Percentiles rank a stretch among this genome's conserved stretches.
Conservation (phyloP, 2,797 vertebrate species). For the Paratrypauchen microcephalus region DNA sequence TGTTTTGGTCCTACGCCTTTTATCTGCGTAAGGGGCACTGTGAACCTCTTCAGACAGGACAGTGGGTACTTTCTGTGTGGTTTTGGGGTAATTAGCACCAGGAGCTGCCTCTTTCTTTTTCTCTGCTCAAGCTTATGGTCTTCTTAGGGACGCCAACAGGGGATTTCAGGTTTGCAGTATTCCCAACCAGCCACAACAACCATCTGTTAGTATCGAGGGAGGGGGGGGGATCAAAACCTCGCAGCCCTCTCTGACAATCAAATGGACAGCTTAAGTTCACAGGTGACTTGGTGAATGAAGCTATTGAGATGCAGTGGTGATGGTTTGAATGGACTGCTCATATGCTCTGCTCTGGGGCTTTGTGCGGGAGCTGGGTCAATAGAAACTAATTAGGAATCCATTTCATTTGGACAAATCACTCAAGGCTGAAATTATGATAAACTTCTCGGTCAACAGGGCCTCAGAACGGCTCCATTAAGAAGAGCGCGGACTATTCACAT, state of each 20-base stretch:
- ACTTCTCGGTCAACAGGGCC: conserved; percentile 14
- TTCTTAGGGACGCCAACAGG: conserved; percentile 97
- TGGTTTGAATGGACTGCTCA: conserved; percentile 67
- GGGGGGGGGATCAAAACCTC: conserved; percentile 90
- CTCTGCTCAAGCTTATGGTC: conserved; percentile 98
- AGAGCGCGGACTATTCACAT: not conserved
- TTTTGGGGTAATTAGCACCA: conserved; percentile 99
- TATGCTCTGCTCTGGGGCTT: conserved; percentile 45
- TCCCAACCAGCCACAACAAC: conserved; percentile 85
- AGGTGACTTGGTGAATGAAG: conserved; percentile 81
- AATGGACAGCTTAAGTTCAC: conserved; percentile 84
- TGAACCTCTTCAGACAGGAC: conserved; percentile 99
- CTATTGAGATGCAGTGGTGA: conserved; percentile 58
- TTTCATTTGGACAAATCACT: conserved; percentile 13
- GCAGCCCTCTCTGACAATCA: conserved; percentile 79
- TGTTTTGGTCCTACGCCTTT: conserved; percentile 99
- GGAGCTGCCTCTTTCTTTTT: conserved; percentile 97
- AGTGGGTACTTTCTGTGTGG: conserved; percentile 99
- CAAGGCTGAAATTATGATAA: conserved; percentile 18
- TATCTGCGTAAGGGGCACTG: conserved; percentile 98
- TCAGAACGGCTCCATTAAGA: conserved; percentile 20
- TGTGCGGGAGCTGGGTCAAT: conserved; percentile 10
- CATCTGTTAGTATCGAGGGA: conserved; percentile 94
- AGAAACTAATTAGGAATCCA: conserved; percentile 18
- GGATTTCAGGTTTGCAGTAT: conserved; percentile 83